These are phyloP conservation scores for Polia nebulosa DNA, from an alignment of 2,888 invertebrate genomes.

Conservation along the genomic window DNA sequence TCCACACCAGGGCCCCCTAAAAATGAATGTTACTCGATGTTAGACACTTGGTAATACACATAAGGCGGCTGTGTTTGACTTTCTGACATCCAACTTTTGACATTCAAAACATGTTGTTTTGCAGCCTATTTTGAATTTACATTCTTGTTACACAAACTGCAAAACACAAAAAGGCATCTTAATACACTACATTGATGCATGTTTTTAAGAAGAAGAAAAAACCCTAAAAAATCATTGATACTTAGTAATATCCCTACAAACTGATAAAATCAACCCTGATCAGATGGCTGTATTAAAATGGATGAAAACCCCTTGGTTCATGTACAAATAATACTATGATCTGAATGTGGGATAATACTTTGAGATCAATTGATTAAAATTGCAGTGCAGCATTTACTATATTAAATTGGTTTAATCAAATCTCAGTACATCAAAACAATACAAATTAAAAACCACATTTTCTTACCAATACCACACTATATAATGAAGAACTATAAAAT, in stretches of 20 bases:
- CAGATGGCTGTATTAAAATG: not conserved
- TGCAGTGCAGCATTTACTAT: not conserved
- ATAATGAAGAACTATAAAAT: too few species aligned
- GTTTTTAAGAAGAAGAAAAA: not conserved
- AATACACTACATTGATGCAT: not conserved
- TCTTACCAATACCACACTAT: not conserved
- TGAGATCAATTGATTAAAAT: not conserved
- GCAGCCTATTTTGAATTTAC: not conserved
- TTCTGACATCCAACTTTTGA: not conserved
- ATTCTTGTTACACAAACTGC: not conserved
- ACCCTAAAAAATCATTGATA: not conserved
- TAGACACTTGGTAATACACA: not conserved
- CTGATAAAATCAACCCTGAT: not conserved
- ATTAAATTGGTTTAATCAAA: not conserved
- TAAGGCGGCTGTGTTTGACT: not conserved
- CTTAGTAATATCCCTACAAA: not conserved
- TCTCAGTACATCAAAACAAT: not conserved
- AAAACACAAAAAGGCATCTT: not conserved
- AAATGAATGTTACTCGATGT: conserved; percentile 11
- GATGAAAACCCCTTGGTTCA: too few species aligned
- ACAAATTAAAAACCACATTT: not conserved
- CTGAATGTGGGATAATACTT: not conserved
- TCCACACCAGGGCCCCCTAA: conserved; percentile 92
- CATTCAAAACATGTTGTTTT: not conserved
- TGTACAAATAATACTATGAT: not conserved